Conservation (phyloP, 2,888 invertebrate species). For the Eueremaeus valkanovi region DNA sequence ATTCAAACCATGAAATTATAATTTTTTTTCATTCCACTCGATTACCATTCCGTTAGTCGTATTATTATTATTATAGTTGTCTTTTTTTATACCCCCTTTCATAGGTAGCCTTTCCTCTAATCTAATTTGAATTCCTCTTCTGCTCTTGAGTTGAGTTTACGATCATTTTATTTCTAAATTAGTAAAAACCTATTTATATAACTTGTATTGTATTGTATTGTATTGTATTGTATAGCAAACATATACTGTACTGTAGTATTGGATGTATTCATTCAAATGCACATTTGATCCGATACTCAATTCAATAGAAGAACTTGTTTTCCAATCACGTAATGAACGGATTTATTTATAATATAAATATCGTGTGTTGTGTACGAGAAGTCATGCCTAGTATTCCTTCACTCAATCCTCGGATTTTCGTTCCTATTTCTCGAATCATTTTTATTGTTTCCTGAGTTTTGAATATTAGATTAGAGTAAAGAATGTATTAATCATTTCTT, state of each 20-base stretch:
- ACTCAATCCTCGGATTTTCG: neutral
- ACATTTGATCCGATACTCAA: neutral
- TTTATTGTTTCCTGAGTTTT: constrained; percentile 9
- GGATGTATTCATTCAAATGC: neutral
- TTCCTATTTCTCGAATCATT: neutral
- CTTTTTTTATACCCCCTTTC: neutral
- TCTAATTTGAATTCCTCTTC: constrained; percentile 3
- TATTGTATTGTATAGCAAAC: too few species aligned
- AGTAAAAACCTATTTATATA: constrained; percentile 20
- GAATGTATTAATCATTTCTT: constrained; percentile 31
- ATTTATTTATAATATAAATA: constrained; percentile 12
- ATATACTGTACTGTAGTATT: too few species aligned
- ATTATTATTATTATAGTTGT: neutral
- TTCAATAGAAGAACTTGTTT: constrained; percentile 17
- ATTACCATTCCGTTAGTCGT: neutral
- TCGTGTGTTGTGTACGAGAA: neutral
- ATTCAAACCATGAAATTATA: constrained; percentile 18
- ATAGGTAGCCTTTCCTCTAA: neutral
- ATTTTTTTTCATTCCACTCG: constrained; percentile 9
- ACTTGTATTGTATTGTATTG: neutral
- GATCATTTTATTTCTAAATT: constrained; percentile 25
- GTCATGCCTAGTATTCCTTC: neutral
- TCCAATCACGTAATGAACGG: constrained; percentile 28
- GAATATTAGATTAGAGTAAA: constrained; percentile 11
- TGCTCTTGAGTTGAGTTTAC: constrained; percentile 4